Percentiles rank a stretch among this genome's conserved stretches.
Conservation (phyloP, 2,113 vertebrate genomes). For the Chascanopsetta lugubris region DNA sequence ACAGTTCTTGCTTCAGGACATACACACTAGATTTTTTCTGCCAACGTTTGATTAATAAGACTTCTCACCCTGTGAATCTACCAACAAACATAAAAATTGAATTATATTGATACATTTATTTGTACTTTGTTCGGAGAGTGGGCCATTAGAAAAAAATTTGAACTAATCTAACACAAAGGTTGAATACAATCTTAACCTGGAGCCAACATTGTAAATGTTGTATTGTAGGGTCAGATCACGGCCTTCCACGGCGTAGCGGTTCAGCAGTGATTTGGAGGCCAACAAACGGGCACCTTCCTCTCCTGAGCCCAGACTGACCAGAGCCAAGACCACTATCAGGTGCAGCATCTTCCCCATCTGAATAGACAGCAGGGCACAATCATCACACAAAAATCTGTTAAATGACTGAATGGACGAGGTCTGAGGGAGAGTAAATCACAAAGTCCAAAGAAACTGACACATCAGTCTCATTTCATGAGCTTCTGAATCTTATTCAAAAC, state of each 20-base stretch:
- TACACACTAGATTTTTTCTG: background rate
- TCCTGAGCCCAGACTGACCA: conserved; percentile 71
- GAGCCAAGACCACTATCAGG: conserved; percentile 59
- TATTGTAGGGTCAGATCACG: conserved; percentile 95
- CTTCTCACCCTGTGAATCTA: background rate
- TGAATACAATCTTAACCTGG: conserved; percentile 81
- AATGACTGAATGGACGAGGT: background rate
- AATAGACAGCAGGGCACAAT: background rate
- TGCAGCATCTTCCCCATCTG: conserved; percentile 85
- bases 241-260: conserved; percentile 95
- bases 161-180: background rate
- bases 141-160: background rate
- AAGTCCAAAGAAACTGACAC: too few species aligned
- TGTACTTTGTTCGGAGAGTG: too few species aligned
- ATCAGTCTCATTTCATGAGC: too few species aligned
- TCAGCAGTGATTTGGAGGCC: conserved; percentile 92
- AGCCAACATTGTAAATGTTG: conserved; percentile 97
- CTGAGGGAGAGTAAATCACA: too few species aligned
- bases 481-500: too few species aligned
- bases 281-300: conserved; percentile 94
- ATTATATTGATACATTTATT: too few species aligned
- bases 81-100: background rate
- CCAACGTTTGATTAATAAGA: background rate
- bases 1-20: too few species aligned
- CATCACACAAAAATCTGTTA: background rate